Conservation (phyloP, 64 coral and sea anemone species). For the Pachyseris speciosa region DNA sequence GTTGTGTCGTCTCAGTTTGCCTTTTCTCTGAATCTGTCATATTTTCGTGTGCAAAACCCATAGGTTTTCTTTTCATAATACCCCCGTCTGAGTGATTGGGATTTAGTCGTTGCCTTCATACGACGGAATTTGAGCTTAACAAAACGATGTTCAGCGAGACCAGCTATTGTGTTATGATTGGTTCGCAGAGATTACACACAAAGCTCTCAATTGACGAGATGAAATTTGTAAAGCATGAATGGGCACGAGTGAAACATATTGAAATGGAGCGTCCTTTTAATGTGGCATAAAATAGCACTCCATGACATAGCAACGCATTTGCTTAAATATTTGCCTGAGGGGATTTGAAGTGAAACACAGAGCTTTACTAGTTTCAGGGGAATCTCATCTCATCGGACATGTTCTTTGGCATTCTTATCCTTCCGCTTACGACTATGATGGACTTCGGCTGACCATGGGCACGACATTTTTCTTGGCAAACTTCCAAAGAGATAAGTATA, state of each 20-base stretch:
- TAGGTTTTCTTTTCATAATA: background rate
- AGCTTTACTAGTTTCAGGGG: background rate
- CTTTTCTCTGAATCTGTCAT: background rate
- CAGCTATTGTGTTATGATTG: conserved; percentile 6
- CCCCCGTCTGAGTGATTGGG: background rate
- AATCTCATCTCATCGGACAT: background rate
- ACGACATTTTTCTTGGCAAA: background rate
- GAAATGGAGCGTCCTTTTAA: background rate
- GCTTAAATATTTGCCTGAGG: background rate
- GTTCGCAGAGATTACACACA: background rate
- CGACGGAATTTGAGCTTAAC: background rate
- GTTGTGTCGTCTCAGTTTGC: background rate
- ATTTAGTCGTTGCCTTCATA: background rate
- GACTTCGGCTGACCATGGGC: background rate
- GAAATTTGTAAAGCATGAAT: background rate
- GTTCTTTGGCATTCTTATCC: background rate
- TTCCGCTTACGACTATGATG: background rate
- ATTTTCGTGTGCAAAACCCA: background rate
- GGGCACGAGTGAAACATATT: background rate
- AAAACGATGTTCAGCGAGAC: background rate
- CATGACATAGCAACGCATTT: background rate
- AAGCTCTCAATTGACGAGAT: background rate
- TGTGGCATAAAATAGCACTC: background rate
- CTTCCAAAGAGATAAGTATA: background rate
- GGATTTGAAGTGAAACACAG: no score